Evolutionary conservation across 2,888 invertebrate genomes (phyloP).

Genomic region (Hyppa rectilinea): DNA sequence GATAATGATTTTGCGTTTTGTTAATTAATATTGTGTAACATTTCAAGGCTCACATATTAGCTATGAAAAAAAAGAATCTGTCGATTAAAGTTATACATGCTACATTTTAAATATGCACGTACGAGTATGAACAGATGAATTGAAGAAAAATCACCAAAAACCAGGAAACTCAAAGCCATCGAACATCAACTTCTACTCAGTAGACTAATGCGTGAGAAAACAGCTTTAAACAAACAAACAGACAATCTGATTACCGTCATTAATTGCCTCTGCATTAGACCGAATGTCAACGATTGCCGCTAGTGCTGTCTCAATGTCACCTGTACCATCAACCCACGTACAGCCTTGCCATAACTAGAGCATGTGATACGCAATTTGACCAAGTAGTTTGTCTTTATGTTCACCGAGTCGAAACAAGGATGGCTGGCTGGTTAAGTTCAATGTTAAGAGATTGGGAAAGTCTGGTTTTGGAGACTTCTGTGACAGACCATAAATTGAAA

Average conservation of each 20-base stretch:
- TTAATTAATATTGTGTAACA: conserved; percentile 15
- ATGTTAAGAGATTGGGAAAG: conserved; percentile 8
- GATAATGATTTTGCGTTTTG: conserved; percentile 26
- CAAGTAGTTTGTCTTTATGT: conserved; percentile 49
- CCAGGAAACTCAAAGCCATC: conserved; percentile 38
- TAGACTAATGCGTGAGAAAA: conserved; percentile 54
- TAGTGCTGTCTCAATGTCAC: conserved; percentile 75
- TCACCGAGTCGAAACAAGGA: conserved; percentile 48
- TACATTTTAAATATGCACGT: not conserved
- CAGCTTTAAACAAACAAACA: conserved; percentile 45
- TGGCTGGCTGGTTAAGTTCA: conserved; percentile 18
- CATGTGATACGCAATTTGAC: conserved; percentile 70
- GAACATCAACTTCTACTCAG: conserved; percentile 34
- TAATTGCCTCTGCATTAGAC: conserved; percentile 70
- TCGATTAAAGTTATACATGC: not conserved
- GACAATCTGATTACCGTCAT: conserved; percentile 53
- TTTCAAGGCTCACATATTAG: not conserved
- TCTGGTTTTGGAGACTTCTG: not conserved
- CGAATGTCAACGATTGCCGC: conserved; percentile 56
- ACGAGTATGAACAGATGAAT: not conserved
- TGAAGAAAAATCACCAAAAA: conserved; percentile 16
- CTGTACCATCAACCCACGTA: conserved; percentile 69
- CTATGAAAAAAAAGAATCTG: not conserved
- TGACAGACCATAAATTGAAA: not conserved
- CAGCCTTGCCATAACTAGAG: conserved; percentile 77